These are phyloP conservation scores for Habrosyne pyritoides DNA, from an alignment of 2,888 invertebrate species.

Conservation along the genomic window DNA sequence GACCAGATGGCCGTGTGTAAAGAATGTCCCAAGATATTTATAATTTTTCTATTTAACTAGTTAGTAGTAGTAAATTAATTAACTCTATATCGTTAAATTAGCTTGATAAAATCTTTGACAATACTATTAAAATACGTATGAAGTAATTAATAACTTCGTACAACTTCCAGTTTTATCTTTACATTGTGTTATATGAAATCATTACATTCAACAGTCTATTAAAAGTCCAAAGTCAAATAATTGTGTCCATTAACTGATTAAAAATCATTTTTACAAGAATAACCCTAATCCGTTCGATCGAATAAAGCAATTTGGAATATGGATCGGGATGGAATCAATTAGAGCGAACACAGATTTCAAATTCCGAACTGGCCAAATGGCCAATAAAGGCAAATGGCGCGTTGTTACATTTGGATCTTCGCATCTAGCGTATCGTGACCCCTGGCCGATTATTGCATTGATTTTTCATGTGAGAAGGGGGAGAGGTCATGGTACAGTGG, in stretches of 20 bases:
- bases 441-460: slow-evolving; percentile 17
- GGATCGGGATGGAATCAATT: slow-evolving; percentile 66
- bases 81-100: no score
- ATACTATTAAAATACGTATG: no score
- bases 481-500: slow-evolving; percentile 46
- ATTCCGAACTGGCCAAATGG: slow-evolving; percentile 68
- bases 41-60: no score
- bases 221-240: background rate
- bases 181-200: no score
- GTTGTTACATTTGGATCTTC: slow-evolving; percentile 55
- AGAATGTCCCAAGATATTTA: no score
- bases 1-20: no score
- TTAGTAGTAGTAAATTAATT: no score
- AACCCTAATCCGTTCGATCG: slow-evolving; percentile 34
- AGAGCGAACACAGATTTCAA: slow-evolving; percentile 64
- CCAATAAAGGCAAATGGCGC: slow-evolving; percentile 76
- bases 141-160: no score
- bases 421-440: slow-evolving; percentile 51
- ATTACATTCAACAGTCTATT: background rate
- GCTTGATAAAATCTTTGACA: no score
- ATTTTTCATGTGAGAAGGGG: slow-evolving; percentile 13
- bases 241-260: background rate
- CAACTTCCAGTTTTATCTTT: no score
- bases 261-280: slow-evolving; percentile 9
- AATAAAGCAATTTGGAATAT: slow-evolving; percentile 50